phyloP scores from a whole-genome alignment of 2,113 vertebrate species.

The Spizaetus ornatus region DNA sequence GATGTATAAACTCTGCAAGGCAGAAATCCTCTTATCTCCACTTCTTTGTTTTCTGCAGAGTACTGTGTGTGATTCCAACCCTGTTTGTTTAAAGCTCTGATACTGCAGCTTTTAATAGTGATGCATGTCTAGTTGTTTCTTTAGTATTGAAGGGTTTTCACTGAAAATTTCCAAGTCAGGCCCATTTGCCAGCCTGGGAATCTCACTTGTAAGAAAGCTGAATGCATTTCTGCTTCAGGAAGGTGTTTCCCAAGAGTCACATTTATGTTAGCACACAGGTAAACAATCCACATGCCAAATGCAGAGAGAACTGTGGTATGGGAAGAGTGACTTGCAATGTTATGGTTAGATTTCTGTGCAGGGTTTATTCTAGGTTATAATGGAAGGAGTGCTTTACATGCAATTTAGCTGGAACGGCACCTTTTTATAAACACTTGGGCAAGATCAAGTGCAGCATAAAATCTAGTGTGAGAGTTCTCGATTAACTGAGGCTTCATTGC shows the following conservation, averaged over 20 bases:
- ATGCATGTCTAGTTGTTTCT: neutral
- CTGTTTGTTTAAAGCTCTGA: neutral
- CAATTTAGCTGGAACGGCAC: neutral
- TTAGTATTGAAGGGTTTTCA: neutral
- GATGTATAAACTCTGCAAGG: conserved; percentile 10
- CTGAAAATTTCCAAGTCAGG: neutral
- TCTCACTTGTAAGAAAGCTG: neutral
- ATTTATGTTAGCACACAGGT: neutral
- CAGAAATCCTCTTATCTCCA: conserved; percentile 59
- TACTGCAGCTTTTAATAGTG: neutral
- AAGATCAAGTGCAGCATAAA: neutral
- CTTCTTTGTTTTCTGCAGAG: conserved; percentile 17
- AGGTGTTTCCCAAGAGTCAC: neutral
- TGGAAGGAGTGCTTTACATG: neutral
- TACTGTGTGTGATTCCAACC: neutral
- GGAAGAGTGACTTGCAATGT: neutral
- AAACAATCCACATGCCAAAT: neutral
- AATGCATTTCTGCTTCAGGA: neutral
- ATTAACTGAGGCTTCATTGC: neutral
- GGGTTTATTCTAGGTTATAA: neutral
- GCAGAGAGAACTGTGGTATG: neutral
- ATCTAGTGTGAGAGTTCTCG: neutral
- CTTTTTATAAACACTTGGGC: neutral
- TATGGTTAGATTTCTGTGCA: neutral
- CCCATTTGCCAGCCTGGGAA: neutral